Conservation (phyloP, 2,888 invertebrate species). For the Eupsilia transversa region DNA sequence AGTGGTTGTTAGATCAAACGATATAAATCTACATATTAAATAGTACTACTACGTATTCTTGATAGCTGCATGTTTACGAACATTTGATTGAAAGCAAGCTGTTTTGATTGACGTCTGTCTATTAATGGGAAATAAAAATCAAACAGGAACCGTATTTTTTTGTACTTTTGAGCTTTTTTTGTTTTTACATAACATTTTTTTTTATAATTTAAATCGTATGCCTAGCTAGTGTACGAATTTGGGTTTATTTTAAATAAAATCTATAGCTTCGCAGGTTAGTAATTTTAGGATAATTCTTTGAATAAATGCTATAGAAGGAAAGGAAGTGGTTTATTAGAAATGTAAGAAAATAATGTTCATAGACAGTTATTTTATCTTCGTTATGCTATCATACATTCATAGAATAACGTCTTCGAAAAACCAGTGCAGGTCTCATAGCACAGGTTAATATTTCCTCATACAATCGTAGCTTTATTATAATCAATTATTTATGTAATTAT, state of each 20-base stretch:
- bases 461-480: conserved; percentile 1
- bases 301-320: neutral
- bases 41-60: neutral
- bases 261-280: neutral
- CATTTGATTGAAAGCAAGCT: neutral
- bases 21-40: neutral
- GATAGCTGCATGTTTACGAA: neutral
- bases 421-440: neutral
- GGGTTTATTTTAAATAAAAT: neutral
- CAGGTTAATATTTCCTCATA: conserved; percentile 39
- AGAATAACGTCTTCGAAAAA: conserved; percentile 11
- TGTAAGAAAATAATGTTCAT: too few relatives aligned
- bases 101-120: neutral
- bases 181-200: too few relatives aligned
- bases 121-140: neutral
- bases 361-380: too few relatives aligned
- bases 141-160: neutral
- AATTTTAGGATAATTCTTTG: neutral
- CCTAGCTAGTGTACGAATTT: neutral
- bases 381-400: too few relatives aligned
- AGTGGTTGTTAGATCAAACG: conserved; percentile 10
- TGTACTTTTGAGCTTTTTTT: too few relatives aligned
- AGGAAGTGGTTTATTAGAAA: too few relatives aligned
- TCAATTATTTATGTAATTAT: conserved; percentile 15
- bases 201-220: too few relatives aligned